These are phyloP conservation scores for Actinia tenebrosa DNA, from an alignment of 64 coral and sea anemone genomes.

Conservation along the genomic window DNA sequence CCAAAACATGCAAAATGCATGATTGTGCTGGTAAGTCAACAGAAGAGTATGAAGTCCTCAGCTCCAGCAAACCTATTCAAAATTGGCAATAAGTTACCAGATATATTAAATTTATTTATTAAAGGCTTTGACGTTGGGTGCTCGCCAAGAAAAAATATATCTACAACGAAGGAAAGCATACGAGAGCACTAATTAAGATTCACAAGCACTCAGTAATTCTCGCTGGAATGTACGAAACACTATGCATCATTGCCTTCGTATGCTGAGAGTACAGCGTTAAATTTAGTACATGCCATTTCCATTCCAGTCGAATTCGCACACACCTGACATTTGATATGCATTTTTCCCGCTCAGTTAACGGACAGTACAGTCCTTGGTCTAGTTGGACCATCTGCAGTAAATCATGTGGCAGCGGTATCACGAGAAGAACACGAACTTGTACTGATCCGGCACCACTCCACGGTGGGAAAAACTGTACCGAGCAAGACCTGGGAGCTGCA, in stretches of 20 bases:
- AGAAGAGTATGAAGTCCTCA: not conserved
- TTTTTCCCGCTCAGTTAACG: slow-evolving; percentile 47
- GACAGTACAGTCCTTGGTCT: slow-evolving; percentile 62
- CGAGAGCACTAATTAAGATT: too few relatives aligned
- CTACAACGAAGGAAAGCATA: too few relatives aligned
- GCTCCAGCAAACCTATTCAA: too few relatives aligned
- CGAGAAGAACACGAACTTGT: slow-evolving; percentile 58
- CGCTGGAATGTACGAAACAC: too few relatives aligned
- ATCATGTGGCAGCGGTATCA: slow-evolving; percentile 71
- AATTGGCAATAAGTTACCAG: too few relatives aligned
- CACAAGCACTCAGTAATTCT: too few relatives aligned
- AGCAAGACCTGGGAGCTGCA: slow-evolving; percentile 55
- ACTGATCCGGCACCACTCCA: slow-evolving; percentile 61
- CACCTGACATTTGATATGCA: not conserved
- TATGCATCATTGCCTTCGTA: too few relatives aligned
- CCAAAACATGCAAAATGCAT: slow-evolving; percentile 58
- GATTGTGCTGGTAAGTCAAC: slow-evolving; percentile 68
- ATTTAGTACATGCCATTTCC: too few relatives aligned
- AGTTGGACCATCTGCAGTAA: slow-evolving; percentile 82
- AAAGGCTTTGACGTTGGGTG: too few relatives aligned
- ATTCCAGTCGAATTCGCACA: not conserved
- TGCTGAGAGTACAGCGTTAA: too few relatives aligned
- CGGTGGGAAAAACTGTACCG: slow-evolving; percentile 80
- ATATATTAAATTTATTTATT: too few relatives aligned
- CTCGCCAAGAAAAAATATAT: too few relatives aligned